Base-by-base conservation (phyloP, 2,888 invertebrate genomes). In the Apotomis betuletana region DNA sequence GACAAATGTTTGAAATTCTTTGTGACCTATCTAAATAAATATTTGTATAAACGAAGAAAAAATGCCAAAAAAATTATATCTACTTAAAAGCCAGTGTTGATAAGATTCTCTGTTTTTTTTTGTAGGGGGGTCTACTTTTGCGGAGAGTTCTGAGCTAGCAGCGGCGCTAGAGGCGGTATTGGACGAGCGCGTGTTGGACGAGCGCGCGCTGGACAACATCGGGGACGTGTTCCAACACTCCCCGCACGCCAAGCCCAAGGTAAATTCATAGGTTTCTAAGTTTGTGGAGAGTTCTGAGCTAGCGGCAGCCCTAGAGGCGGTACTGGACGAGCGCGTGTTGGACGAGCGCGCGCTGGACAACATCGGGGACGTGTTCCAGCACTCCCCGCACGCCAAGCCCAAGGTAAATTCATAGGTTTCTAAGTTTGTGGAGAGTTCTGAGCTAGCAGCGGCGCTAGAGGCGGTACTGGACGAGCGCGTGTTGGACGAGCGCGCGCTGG, bases 111-210 rank as follows among this genome's bases (percentile, higher is more conserved):
- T 27, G 1, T 27, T 57, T 27, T 44, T 44, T 4, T 12, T 44
- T 4, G 94, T 94, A 83, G 94, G 94, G 60, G 92, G 94, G 36
- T 80, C 84, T 90, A 77, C 94, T 91, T 86, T 94, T 84, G 97
- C 97, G 83, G 98, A 98, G 88, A 96, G 97, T 51, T 97, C 98
- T 77, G 98, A 98, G 86, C 89, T 98, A 79, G 97, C 98, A 84
- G 95, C 97, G 74, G 98, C 97, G 8, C 89, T 98, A 65, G 96
- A 96, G 81, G 95, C 96, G 38, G 92, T 95, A 73, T 81, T 96
- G 78, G 96, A 96, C 80, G 95, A 96, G 84, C 92, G 76, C 74
- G 94, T 78, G 84, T 88, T 80, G 81, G 94, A 87, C 78, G 94
- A 94, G 76, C 89, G 93, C 78, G 90, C 80, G 87, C 89, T 84